phyloP scores from a whole-genome alignment of 1,140 invertebrate genomes.

The Belonocnema kinseyi region DNA sequence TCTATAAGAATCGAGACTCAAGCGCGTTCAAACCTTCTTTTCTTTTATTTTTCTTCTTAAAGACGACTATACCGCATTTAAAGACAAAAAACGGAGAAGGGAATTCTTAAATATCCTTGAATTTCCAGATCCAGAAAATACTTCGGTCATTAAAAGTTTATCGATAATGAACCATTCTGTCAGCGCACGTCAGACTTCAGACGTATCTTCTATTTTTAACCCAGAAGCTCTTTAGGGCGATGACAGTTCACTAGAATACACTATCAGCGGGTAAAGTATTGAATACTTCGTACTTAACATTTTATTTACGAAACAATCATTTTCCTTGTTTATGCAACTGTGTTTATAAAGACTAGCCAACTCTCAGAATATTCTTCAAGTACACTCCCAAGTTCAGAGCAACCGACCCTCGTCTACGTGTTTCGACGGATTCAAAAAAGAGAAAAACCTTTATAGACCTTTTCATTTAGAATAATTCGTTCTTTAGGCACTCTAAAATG shows the following conservation, averaged over 20 bases:
- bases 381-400: not conserved
- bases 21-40: conserved; percentile 33
- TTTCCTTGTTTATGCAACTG: conserved; percentile 14
- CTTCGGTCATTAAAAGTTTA: not conserved
- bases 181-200: not conserved
- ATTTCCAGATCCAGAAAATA: too few relatives aligned
- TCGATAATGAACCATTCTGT: not conserved
- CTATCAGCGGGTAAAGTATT: not conserved
- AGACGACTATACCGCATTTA: not conserved
- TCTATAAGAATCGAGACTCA: conserved; percentile 46
- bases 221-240: not conserved
- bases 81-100: too few relatives aligned
- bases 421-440: not conserved
- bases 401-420: not conserved
- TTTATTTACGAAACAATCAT: conserved; percentile 6
- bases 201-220: conserved; percentile 10
- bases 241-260: not conserved
- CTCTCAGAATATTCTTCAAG: conserved; percentile 20
- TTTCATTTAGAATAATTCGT: not conserved
- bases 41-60: not conserved
- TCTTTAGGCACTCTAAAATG: too few relatives aligned
- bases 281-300: not conserved
- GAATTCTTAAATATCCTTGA: too few relatives aligned
- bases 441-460: not conserved
- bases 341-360: conserved; percentile 24